Conservation (phyloP, 2,797 vertebrate species). For the Pempheris klunzingeri region DNA sequence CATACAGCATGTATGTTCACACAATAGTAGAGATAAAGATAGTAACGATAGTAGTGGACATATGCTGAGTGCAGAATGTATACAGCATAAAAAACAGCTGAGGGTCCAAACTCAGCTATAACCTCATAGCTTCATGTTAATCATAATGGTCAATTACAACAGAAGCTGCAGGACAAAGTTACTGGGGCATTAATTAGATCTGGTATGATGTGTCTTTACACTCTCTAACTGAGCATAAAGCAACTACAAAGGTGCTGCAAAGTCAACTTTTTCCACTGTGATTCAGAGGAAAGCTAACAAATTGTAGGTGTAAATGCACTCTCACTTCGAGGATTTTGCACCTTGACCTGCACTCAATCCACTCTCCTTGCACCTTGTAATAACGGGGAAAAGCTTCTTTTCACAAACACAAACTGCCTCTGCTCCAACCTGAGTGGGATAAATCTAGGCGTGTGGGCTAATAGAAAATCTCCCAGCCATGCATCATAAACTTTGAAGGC, state of each 20-base stretch:
- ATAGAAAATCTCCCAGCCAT: slow-evolving; percentile 61
- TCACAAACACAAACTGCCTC: slow-evolving; percentile 39
- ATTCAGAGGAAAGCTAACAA: slow-evolving; percentile 21
- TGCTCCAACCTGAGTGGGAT: slow-evolving; percentile 34
- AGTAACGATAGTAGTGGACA: too few species aligned
- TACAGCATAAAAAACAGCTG: slow-evolving; percentile 19
- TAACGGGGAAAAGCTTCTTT: slow-evolving; percentile 37
- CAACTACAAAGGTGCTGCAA: slow-evolving; percentile 1
- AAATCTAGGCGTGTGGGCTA: slow-evolving; percentile 49
- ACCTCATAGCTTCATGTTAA: slow-evolving; percentile 8
- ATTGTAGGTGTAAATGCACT: slow-evolving; percentile 20
- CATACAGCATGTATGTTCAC: slow-evolving; percentile 14
- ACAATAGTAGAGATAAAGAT: too few species aligned
- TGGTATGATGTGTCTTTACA: background rate
- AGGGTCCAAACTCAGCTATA: background rate
- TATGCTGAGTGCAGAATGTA: slow-evolving; percentile 12
- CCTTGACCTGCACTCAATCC: slow-evolving; percentile 27
- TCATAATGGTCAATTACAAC: slow-evolving; percentile 1
- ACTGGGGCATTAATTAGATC: too few species aligned
- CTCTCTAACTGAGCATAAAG: background rate
- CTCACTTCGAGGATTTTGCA: slow-evolving; percentile 26
- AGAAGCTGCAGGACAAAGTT: slow-evolving; percentile 10
- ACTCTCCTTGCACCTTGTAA: slow-evolving; percentile 13
- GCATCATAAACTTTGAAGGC: slow-evolving; percentile 67
- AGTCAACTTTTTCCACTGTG: slow-evolving; percentile 8